A percentile compares a stretch with the other conserved stretches of the same genome.
Evolutionary conservation across 2,888 invertebrate genomes (phyloP).

Genomic region (Hydrotaea cyrtoneurina): DNA sequence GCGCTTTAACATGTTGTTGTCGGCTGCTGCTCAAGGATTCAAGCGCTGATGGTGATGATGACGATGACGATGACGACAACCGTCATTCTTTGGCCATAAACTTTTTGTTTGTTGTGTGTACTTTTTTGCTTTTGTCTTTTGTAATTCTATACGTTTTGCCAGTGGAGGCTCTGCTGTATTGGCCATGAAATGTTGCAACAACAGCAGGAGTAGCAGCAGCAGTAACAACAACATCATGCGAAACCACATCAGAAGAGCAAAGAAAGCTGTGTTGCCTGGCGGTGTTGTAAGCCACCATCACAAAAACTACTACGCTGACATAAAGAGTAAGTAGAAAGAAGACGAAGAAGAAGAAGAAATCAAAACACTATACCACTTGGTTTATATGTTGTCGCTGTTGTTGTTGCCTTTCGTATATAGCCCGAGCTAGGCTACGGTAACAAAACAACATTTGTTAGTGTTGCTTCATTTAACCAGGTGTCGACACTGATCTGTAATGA

Average conservation of each 20-base stretch:
- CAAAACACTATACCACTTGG: neutral
- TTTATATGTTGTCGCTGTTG: neutral
- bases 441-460: conserved; percentile 71
- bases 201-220: conserved; percentile 33
- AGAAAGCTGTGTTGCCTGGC: neutral
- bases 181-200: neutral
- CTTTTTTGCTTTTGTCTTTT: conserved; percentile 44
- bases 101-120: conserved; percentile 57
- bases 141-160: conserved; percentile 41
- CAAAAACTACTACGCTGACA: neutral
- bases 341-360: neutral
- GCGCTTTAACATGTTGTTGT: conserved; percentile 67
- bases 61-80: conserved; percentile 31
- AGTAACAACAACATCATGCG: conserved; percentile 33
- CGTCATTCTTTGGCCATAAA: conserved; percentile 61
- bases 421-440: neutral
- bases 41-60: conserved; percentile 10
- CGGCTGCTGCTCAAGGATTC: conserved; percentile 58
- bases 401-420: neutral
- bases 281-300: neutral
- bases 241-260: conserved; percentile 24
- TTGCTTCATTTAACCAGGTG: conserved; percentile 79
- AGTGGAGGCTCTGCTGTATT: neutral
- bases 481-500: conserved; percentile 78
- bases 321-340: no score